Evolutionary conservation across 1,140 invertebrate genomes (phyloP).

Genomic region (Macrocentrus cingulum): DNA sequence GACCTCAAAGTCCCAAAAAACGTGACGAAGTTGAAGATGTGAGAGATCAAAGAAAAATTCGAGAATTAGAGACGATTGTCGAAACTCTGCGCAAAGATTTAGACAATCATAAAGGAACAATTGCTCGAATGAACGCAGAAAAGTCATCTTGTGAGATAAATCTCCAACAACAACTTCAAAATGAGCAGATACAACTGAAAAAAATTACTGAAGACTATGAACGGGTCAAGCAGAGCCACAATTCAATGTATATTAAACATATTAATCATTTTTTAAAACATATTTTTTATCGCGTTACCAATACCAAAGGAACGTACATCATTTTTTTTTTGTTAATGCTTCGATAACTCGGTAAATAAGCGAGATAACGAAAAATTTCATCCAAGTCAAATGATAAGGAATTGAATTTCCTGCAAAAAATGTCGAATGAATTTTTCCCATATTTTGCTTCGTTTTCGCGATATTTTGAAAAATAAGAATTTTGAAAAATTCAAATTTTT

Average conservation of each 20-base stretch:
- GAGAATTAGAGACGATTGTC: background rate
- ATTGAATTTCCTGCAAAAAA: too few species aligned
- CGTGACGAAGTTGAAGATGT: background rate
- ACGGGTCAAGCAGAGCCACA: background rate
- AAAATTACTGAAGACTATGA: background rate
- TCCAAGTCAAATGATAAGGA: too few species aligned
- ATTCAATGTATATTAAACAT: background rate
- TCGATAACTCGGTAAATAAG: too few species aligned
- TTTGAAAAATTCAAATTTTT: too few species aligned
- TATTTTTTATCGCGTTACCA: slow-evolving; percentile 9
- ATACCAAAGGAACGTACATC: too few species aligned
- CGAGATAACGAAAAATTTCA: too few species aligned
- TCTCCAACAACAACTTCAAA: background rate
- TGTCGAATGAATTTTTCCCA: too few species aligned
- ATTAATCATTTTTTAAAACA: slow-evolving; percentile 5
- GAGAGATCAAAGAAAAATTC: background rate
- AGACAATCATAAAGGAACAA: background rate
- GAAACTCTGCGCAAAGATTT: background rate
- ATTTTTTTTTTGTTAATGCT: too few species aligned
- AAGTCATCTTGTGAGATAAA: background rate
- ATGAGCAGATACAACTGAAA: background rate
- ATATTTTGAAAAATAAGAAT: too few species aligned
- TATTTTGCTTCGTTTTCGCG: too few species aligned
- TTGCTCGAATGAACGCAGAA: background rate
- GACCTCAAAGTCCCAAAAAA: background rate